These are phyloP conservation scores for Lordiphosa stackelbergi DNA, from an alignment of 1,140 invertebrate species.

Conservation along the genomic window DNA sequence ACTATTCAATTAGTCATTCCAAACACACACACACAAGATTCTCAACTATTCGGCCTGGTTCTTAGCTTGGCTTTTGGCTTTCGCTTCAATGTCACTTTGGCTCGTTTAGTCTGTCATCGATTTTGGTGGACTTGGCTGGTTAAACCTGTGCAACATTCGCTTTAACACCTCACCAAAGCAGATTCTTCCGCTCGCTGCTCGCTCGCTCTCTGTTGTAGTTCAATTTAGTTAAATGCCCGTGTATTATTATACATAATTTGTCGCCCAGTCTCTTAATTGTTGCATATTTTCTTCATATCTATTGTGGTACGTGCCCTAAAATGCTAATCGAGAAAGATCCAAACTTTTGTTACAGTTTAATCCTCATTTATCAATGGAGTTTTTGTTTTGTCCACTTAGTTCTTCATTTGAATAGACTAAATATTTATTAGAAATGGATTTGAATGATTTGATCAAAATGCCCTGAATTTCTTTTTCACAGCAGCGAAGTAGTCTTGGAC, in stretches of 20 bases:
- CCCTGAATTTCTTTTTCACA: too few species aligned
- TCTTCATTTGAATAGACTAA: too few species aligned
- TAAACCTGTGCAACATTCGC: slow-evolving; percentile 30
- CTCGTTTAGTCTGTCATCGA: slow-evolving; percentile 62
- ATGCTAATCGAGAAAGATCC: slow-evolving; percentile 26
- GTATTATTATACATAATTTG: slow-evolving; percentile 49
- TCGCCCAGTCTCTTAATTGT: slow-evolving; percentile 41
- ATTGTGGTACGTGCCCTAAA: slow-evolving; percentile 39
- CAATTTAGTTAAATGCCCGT: slow-evolving; percentile 47
- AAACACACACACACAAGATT: slow-evolving; percentile 32
- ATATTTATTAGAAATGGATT: too few species aligned
- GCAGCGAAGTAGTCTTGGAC: too few species aligned
- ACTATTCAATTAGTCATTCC: slow-evolving; percentile 56
- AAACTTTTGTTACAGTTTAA: too few species aligned
- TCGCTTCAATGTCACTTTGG: slow-evolving; percentile 65
- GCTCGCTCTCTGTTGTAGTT: too few species aligned
- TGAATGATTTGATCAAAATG: too few species aligned
- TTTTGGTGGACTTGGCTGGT: slow-evolving; percentile 44
- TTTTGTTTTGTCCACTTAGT: too few species aligned
- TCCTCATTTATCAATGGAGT: too few species aligned
- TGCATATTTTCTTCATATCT: slow-evolving; percentile 21
- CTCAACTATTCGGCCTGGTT: slow-evolving; percentile 46
- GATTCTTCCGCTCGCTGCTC: slow-evolving; percentile 18
- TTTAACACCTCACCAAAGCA: slow-evolving; percentile 9
- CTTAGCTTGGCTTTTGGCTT: slow-evolving; percentile 56